These are phyloP conservation scores for Myotis daubentonii DNA, from an alignment of 2,797 vertebrate species.

Conservation along the genomic window DNA sequence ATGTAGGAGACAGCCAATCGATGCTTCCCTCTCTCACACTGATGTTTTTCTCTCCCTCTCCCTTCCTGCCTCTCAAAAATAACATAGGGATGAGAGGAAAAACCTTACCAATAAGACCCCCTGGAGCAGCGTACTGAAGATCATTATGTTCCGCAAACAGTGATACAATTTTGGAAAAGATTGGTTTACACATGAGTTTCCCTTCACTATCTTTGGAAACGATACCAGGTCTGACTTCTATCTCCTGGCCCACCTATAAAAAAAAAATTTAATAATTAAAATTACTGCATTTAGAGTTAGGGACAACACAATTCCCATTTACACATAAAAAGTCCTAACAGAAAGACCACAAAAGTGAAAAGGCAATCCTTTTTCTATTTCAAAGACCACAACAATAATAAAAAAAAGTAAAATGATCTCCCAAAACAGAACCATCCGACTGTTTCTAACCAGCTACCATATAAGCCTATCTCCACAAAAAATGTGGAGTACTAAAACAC, in stretches of 20 bases:
- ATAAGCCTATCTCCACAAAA: background rate
- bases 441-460: background rate
- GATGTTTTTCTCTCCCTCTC: background rate
- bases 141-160: constrained; percentile 99
- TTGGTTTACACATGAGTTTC: constrained; percentile 99
- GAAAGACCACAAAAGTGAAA: constrained; percentile 49
- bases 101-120: constrained; percentile 95
- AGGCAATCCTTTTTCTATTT: constrained; percentile 4
- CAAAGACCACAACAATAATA: background rate
- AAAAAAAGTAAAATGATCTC: background rate
- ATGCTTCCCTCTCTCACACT: background rate
- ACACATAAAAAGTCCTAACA: background rate
- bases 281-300: background rate
- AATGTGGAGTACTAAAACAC: constrained; percentile 18
- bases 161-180: constrained; percentile 99
- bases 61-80: background rate
- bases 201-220: constrained; percentile 99
- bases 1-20: background rate
- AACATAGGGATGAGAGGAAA: background rate
- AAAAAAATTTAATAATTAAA: constrained; percentile 41
- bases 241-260: constrained; percentile 96
- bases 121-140: constrained; percentile 97
- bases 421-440: background rate
- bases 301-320: constrained; percentile 5
- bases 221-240: constrained; percentile 98